Evolutionary conservation across 2,113 vertebrate species (phyloP).

Genomic region (Andinoacara biseriatus): DNA sequence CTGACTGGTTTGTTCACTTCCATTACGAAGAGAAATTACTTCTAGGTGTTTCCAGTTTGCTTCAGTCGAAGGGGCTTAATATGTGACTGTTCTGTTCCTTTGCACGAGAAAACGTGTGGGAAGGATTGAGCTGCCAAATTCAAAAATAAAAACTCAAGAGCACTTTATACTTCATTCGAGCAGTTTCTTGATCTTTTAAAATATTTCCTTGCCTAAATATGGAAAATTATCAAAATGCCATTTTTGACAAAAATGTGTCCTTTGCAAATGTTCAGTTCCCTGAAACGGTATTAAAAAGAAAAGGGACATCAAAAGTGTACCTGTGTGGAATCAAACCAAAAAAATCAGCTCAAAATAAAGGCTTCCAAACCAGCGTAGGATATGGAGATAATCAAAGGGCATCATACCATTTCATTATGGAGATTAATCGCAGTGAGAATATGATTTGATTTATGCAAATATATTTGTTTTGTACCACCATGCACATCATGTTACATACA

Average conservation of each 20-base stretch:
- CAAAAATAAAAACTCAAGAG: slow-evolving; percentile 40
- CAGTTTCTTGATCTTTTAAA: slow-evolving; percentile 11
- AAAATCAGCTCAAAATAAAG: background rate
- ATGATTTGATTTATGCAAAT: background rate
- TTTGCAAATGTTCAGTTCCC: slow-evolving; percentile 1
- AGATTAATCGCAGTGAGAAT: background rate
- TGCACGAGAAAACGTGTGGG: background rate
- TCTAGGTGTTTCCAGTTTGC: background rate
- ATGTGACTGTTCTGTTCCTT: slow-evolving; percentile 36
- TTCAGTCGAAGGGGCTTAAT: background rate
- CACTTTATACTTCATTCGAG: slow-evolving; percentile 69
- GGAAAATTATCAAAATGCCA: slow-evolving; percentile 39
- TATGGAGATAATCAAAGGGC: background rate
- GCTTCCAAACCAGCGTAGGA: slow-evolving; percentile 7
- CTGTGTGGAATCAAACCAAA: slow-evolving; percentile 6
- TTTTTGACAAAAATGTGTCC: slow-evolving; percentile 22
- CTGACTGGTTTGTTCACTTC: background rate
- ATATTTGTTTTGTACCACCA: background rate
- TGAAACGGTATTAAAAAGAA: slow-evolving; percentile 24
- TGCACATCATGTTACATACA: background rate
- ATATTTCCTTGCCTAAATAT: background rate
- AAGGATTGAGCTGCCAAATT: slow-evolving; percentile 35
- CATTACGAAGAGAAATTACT: slow-evolving; percentile 4
- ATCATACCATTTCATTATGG: background rate
- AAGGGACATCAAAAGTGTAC: background rate